These are phyloP conservation scores for Callyntrura sp. DNA, from an alignment of 2,888 invertebrate genomes.

Conservation along the genomic window DNA sequence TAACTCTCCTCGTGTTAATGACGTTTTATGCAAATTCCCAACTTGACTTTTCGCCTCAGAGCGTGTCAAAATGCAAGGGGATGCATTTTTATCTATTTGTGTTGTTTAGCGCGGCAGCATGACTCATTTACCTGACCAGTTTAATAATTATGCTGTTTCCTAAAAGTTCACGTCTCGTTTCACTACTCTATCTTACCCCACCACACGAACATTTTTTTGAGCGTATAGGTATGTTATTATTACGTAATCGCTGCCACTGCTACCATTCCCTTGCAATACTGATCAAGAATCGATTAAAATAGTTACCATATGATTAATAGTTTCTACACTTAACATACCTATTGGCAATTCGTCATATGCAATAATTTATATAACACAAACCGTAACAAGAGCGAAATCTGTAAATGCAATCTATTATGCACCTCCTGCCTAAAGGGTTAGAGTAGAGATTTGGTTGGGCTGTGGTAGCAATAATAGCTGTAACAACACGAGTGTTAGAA, in stretches of 20 bases:
- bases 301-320: not conserved
- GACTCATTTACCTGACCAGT: not conserved
- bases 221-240: not conserved
- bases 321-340: no score
- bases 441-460: no score
- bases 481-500: no score
- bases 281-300: not conserved
- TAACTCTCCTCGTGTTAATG: no score
- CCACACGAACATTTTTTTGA: not conserved
- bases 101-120: not conserved
- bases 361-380: no score
- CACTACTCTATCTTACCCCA: not conserved
- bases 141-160: not conserved
- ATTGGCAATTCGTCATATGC: no score
- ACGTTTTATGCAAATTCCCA: not conserved
- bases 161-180: slow-evolving; percentile 7
- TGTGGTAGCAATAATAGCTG: no score
- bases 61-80: not conserved
- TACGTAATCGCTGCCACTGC: not conserved
- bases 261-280: not conserved
- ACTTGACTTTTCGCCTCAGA: no score
- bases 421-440: no score
- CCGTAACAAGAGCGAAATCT: no score
- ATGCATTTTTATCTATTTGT: not conserved
- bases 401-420: no score